phyloP scores from a whole-genome alignment of 2,113 vertebrate species.

The Fukomys damarensis region DNA sequence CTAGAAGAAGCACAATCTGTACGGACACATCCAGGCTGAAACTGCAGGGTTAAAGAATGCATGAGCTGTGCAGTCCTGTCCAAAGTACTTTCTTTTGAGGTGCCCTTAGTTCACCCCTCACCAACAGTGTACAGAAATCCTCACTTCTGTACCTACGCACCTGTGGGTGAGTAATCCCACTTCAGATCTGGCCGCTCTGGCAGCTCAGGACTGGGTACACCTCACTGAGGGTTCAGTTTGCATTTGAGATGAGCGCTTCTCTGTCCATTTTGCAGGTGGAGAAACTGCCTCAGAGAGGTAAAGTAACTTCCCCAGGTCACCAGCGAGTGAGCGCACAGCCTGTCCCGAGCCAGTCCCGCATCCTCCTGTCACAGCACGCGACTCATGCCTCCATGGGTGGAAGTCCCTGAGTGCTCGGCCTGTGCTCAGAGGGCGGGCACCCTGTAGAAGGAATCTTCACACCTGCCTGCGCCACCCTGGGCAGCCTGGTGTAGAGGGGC shows the following conservation, averaged over 20 bases:
- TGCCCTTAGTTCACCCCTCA: neutral
- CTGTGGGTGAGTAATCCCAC: accelerated
- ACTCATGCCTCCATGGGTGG: neutral
- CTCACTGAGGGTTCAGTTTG: neutral
- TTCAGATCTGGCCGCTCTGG: neutral
- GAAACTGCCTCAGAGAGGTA: neutral
- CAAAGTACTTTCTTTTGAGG: neutral
- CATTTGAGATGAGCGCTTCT: neutral
- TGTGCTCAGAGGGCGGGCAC: accelerated
- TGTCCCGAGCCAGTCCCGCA: neutral
- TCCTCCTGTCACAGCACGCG: neutral
- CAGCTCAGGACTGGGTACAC: neutral
- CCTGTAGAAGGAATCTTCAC: neutral
- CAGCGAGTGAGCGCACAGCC: neutral
- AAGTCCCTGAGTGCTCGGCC: neutral
- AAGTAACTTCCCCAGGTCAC: neutral
- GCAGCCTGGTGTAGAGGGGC: neutral
- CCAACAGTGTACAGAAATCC: neutral
- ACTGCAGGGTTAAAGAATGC: neutral
- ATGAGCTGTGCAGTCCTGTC: neutral
- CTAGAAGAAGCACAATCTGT: neutral
- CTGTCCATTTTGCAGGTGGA: neutral
- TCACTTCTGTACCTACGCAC: neutral
- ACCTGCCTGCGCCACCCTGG: neutral
- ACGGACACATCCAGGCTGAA: neutral